phyloP scores from a whole-genome alignment of 2,113 vertebrate species.

The Salvelinus namaycush region DNA sequence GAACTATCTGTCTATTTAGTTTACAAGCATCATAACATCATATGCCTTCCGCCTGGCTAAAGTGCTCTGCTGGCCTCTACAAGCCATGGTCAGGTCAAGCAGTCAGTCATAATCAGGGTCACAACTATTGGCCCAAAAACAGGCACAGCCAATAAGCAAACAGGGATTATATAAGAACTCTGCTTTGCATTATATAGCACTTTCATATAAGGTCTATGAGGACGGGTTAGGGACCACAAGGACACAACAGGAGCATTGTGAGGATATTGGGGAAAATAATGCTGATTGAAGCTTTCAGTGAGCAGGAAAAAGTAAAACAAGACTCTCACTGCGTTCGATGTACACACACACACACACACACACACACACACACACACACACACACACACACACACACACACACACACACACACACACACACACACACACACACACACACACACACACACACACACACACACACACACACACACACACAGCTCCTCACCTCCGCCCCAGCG shows the following conservation, averaged over 20 bases:
- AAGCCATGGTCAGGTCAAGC: not conserved
- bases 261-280: no score
- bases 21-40: constrained; percentile 21
- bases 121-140: not conserved
- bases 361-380: constrained; percentile 14
- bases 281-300: no score
- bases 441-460: not conserved
- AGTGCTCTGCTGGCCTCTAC: constrained; percentile 37
- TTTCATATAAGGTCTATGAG: not conserved
- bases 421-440: no score
- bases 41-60: constrained; percentile 4
- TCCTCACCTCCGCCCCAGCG: constrained; percentile 97
- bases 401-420: constrained; percentile 10
- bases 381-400: constrained; percentile 14
- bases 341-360: constrained; percentile 6
- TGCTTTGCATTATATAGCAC: not conserved
- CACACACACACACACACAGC: not conserved
- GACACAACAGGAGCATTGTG: no score
- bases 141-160: not conserved
- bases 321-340: no score
- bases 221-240: not conserved
- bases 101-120: not conserved
- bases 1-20: not conserved
- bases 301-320: no score
- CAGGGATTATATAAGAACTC: not conserved